A percentile compares a stretch with the other conserved stretches of the same genome.
These are phyloP conservation scores for Oreochromis aureus DNA, from an alignment of 2,113 vertebrate genomes.

Conservation along the genomic window DNA sequence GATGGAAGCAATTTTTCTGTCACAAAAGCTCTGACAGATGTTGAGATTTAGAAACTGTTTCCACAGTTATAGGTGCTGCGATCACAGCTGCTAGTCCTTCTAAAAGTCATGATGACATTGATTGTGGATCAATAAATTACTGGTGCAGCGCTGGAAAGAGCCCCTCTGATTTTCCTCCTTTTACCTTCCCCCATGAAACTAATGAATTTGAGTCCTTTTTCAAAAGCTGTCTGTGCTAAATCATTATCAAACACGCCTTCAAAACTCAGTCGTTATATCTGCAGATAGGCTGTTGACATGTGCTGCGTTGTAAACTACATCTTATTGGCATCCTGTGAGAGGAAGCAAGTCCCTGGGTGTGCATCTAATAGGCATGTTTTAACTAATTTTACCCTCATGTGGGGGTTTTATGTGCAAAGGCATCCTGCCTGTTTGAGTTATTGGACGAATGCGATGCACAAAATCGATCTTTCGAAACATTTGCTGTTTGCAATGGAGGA, in stretches of 20 bases:
- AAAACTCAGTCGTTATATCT: neutral
- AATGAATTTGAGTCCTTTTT: neutral
- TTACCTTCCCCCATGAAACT: neutral
- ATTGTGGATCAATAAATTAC: neutral
- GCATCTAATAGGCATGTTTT: constrained; percentile 5
- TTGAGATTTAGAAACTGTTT: neutral
- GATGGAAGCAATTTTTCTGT: neutral
- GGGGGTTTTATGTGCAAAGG: neutral
- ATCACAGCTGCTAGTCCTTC: neutral
- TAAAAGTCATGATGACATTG: neutral
- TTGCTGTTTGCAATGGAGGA: neutral
- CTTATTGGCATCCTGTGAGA: constrained; percentile 22
- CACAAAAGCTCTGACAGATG: neutral
- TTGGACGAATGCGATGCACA: neutral
- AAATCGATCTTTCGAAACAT: constrained; percentile 14
- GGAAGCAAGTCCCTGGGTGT: neutral
- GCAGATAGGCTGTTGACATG: constrained; percentile 10
- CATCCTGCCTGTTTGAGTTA: constrained; percentile 1
- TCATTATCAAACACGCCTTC: neutral
- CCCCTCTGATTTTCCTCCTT: neutral
- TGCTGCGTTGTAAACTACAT: constrained; percentile 1
- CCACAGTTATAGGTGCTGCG: neutral
- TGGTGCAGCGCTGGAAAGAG: neutral
- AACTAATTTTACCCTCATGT: constrained; percentile 21
- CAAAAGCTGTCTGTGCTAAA: neutral